A percentile compares a stretch with the other conserved stretches of the same genome.
phyloP scores from a whole-genome alignment of 1,140 invertebrate species.

The Drosophila pseudoobscura region DNA sequence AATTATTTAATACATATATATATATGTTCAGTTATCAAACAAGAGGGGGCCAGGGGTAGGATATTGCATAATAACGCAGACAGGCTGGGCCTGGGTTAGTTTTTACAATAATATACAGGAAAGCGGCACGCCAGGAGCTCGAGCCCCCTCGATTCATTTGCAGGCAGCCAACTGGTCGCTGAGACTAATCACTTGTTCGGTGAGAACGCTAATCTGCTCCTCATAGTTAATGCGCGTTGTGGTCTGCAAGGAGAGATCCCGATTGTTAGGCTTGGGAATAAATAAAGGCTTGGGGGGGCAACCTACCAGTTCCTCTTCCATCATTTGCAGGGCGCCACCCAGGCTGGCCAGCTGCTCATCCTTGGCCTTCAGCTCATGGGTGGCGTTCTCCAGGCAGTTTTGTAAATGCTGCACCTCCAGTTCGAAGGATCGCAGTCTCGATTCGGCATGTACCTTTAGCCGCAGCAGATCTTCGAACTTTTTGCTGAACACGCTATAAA shows the following conservation, averaged over 20 bases:
- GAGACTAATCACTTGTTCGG: conserved; percentile 95
- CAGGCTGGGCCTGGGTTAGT: conserved; percentile 17
- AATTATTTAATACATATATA: conserved; percentile 70
- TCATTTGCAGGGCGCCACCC: conserved; percentile 83
- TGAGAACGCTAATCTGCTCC: conserved; percentile 93
- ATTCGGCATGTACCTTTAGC: conserved; percentile 72
- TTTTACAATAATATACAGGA: conserved; percentile 64
- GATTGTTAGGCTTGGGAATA: background rate
- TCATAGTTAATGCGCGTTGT: conserved; percentile 93
- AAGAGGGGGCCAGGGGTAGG: conserved; percentile 6
- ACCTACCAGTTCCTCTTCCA: conserved; percentile 85
- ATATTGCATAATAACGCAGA: conserved; percentile 7
- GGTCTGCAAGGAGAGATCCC: conserved; percentile 59
- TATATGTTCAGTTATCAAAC: conserved; percentile 55
- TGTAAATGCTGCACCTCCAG: conserved; percentile 74
- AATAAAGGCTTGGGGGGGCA: too few relatives aligned
- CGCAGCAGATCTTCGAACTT: conserved; percentile 77
- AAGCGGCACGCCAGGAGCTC: conserved; percentile 29
- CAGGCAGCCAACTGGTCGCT: conserved; percentile 90
- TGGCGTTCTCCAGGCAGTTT: conserved; percentile 76
- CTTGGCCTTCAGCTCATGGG: conserved; percentile 78
- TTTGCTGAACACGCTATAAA: conserved; percentile 74
- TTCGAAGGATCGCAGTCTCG: conserved; percentile 64
- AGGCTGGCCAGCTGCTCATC: conserved; percentile 85
- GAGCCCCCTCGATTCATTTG: conserved; percentile 55